phyloP scores from a whole-genome alignment of 2,888 invertebrate genomes.

The Micoletzkya japonica region DNA sequence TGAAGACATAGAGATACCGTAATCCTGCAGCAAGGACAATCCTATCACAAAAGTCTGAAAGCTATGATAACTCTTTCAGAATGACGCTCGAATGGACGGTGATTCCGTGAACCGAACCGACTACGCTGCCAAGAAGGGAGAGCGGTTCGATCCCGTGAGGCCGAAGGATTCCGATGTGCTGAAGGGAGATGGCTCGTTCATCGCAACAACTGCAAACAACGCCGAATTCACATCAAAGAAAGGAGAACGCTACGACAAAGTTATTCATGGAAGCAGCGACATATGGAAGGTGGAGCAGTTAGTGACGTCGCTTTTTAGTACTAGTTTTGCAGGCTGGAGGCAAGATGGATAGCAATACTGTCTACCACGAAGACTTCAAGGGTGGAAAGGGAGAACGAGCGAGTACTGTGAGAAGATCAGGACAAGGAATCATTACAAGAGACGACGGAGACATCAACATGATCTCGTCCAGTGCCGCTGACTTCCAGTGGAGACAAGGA shows the following conservation, averaged over 20 bases:
- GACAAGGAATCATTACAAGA: slow-evolving; percentile 15
- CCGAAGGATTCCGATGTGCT: slow-evolving; percentile 30
- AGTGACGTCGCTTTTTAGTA: background rate
- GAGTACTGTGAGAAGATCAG: slow-evolving; percentile 2
- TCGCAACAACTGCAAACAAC: slow-evolving; percentile 18
- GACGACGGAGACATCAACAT: slow-evolving; percentile 1
- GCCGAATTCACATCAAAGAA: slow-evolving; percentile 20
- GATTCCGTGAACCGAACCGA: slow-evolving; percentile 35
- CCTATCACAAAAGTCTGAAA: too few relatives aligned
- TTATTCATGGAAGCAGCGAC: slow-evolving; percentile 18
- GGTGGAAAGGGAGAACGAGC: background rate
- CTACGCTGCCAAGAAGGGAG: slow-evolving; percentile 33
- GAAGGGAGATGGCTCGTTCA: slow-evolving; percentile 28
- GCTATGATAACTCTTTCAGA: slow-evolving; percentile 21
- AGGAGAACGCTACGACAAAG: slow-evolving; percentile 13
- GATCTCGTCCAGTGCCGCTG: background rate
- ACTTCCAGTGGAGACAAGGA: slow-evolving; percentile 20
- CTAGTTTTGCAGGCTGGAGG: background rate
- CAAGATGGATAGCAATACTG: slow-evolving; percentile 23
- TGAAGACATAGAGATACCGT: background rate
- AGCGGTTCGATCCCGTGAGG: slow-evolving; percentile 29
- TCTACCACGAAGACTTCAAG: slow-evolving; percentile 7
- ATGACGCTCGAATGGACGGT: slow-evolving; percentile 22
- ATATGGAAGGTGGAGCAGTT: slow-evolving; percentile 32
- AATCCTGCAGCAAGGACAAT: background rate